phyloP scores from a whole-genome alignment of 2,888 invertebrate species.

The Orthonevra nobilis region DNA sequence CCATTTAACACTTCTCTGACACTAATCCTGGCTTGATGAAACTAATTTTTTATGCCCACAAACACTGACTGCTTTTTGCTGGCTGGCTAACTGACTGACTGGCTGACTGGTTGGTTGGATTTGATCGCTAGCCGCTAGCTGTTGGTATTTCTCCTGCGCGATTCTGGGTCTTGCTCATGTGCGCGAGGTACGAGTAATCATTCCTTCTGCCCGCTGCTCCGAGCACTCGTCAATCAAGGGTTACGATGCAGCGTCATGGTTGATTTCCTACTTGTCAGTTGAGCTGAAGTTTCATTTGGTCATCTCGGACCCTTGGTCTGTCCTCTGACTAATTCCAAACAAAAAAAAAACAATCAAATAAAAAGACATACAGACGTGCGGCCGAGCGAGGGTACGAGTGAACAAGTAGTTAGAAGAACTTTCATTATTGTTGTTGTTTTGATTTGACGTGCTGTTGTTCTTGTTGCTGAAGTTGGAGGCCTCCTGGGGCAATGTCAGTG shows the following conservation, averaged over 20 bases:
- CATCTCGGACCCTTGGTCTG: too few relatives aligned
- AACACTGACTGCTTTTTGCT: constrained; percentile 65
- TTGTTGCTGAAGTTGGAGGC: constrained; percentile 10
- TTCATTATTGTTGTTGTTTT: constrained; percentile 30
- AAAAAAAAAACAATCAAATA: constrained; percentile 19
- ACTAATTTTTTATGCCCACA: constrained; percentile 78
- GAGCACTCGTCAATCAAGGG: constrained; percentile 72
- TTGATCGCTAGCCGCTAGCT: constrained; percentile 39
- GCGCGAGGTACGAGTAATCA: too few relatives aligned
- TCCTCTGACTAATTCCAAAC: constrained; percentile 44
- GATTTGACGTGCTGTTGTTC: constrained; percentile 21
- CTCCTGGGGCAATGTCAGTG: constrained; percentile 54
- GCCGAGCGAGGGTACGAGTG: too few relatives aligned
- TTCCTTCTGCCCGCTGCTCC: constrained; percentile 41
- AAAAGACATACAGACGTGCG: neutral
- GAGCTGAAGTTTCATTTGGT: constrained; percentile 64
- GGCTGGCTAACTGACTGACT: constrained; percentile 47
- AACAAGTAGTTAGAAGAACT: neutral
- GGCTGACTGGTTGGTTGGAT: constrained; percentile 2
- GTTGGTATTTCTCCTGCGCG: constrained; percentile 53
- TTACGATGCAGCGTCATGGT: constrained; percentile 78
- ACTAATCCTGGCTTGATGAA: constrained; percentile 80
- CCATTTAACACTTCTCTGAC: constrained; percentile 81
- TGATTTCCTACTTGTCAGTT: constrained; percentile 79
- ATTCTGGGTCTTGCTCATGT: too few relatives aligned